Evolutionary conservation across 2,888 invertebrate species (phyloP).

Genomic region (Aphidius colemani): DNA sequence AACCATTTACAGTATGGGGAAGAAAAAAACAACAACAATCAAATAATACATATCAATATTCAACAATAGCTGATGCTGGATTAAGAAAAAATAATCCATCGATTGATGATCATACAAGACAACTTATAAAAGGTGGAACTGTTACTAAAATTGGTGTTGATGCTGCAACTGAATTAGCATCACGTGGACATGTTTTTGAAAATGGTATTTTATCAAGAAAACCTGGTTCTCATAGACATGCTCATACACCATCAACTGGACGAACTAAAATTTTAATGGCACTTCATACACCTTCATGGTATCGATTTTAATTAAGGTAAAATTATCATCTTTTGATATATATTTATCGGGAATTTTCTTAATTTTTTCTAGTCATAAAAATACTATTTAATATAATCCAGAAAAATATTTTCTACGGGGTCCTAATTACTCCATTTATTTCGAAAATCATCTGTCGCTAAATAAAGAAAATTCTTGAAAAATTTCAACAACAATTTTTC

Average conservation of each 20-base stretch:
- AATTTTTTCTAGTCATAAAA: constrained; percentile 7
- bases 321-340: background rate
- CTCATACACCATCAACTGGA: constrained; percentile 49
- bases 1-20: constrained; percentile 85
- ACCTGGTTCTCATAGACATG: constrained; percentile 46
- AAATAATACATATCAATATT: constrained; percentile 56
- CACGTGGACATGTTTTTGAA: constrained; percentile 55
- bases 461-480: background rate
- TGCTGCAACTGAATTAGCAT: constrained; percentile 54
- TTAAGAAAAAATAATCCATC: constrained; percentile 52
- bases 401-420: background rate
- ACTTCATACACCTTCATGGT: constrained; percentile 57
- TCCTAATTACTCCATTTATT: too few species aligned
- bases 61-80: constrained; percentile 52
- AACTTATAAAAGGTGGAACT: constrained; percentile 54
- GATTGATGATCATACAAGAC: constrained; percentile 53
- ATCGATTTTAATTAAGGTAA: constrained; percentile 48
- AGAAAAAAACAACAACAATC: constrained; percentile 62
- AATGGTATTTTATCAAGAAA: constrained; percentile 53
- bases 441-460: too few species aligned
- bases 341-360: constrained; percentile 12
- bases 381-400: background rate
- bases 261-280: constrained; percentile 56
- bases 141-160: constrained; percentile 55
- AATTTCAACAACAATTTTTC: background rate